phyloP scores from a whole-genome alignment of 2,797 vertebrate genomes.

The Microchirus variegatus region DNA sequence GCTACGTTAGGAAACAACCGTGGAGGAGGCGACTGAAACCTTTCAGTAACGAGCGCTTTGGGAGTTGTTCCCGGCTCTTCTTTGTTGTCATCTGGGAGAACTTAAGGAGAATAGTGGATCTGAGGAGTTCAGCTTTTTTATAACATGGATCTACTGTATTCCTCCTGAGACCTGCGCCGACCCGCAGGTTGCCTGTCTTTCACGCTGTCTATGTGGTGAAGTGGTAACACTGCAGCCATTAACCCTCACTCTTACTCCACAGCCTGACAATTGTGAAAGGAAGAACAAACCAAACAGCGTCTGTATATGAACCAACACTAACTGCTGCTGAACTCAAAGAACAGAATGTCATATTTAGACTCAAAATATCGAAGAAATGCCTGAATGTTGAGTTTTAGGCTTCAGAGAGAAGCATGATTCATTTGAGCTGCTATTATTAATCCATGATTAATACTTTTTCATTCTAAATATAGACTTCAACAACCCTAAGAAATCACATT shows the following conservation, averaged over 20 bases:
- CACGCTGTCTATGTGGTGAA: slow-evolving; percentile 32
- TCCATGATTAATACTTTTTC: no score
- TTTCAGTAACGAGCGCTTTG: slow-evolving; percentile 32
- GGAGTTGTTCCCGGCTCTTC: slow-evolving; percentile 32
- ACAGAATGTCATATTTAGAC: no score
- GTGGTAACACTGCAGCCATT: slow-evolving; percentile 38
- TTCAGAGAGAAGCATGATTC: no score
- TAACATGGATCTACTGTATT: slow-evolving; percentile 25
- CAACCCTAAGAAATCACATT: not conserved
- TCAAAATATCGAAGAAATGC: no score
- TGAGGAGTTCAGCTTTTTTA: slow-evolving; percentile 33
- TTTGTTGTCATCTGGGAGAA: slow-evolving; percentile 11
- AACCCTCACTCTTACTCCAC: slow-evolving; percentile 16
- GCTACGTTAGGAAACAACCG: not conserved
- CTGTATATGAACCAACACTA: slow-evolving; percentile 9
- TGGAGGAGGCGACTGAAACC: slow-evolving; percentile 16
- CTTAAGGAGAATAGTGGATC: slow-evolving; percentile 14
- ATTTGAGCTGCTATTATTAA: no score
- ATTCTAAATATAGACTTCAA: no score
- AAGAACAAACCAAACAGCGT: not conserved
- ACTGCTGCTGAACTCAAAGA: no score
- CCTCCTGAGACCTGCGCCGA: slow-evolving; percentile 36
- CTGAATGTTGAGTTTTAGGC: no score
- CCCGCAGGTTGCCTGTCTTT: slow-evolving; percentile 39
- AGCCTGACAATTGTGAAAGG: slow-evolving; percentile 1